Base-by-base conservation (phyloP, 2,113 vertebrate species). In the Eudyptes chrysolophus region DNA sequence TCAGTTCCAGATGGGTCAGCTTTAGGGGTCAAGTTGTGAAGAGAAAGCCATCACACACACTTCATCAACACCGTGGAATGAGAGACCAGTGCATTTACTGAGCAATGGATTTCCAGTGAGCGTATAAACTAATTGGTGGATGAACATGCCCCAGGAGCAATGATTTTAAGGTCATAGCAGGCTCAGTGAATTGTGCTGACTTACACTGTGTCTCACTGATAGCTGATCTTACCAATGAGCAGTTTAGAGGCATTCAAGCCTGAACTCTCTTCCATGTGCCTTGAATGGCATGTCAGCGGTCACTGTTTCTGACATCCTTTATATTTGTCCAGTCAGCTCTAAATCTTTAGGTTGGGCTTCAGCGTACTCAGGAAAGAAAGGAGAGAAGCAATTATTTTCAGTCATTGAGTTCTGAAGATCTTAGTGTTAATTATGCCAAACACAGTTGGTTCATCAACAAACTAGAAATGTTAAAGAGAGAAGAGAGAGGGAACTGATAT, bases 301-400 rank as follows among this genome's bases (percentile, higher is more conserved):
- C 98, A 98, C 98, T 98, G 98, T 98, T 98, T 98, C 98, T 99
- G 98, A 98, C 98, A 98, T 98, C 98, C 97, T 99, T 99, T 99
- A 98, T 99, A 98, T 99, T 99, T 99, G 99, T 97, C 99, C 98
- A 99, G 98, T 99, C 98, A 99, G 98, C 99, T 99, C 97, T 99
- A 98, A 99, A 99, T 98, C 99, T 98, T 98, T 99, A 98, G 98
- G 98, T 98, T 98, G 98, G 96, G 98, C 96, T 98, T 98, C 98
- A 97, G 98, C 97, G 46, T 98, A 96, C 98, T 98, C 98, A 98
- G 98, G 98, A 98, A 98, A 98, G 98, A 99, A 99, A 99, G 98
- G 98, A 98, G 98, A 99, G 98, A 98, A 99, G 99, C 98, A 98
- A 99, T 99, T 99, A 99, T 98, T 98, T 99, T 98, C 99, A 99